Evolutionary conservation across 2,888 invertebrate species (phyloP).

Genomic region (Dynastes tityus): DNA sequence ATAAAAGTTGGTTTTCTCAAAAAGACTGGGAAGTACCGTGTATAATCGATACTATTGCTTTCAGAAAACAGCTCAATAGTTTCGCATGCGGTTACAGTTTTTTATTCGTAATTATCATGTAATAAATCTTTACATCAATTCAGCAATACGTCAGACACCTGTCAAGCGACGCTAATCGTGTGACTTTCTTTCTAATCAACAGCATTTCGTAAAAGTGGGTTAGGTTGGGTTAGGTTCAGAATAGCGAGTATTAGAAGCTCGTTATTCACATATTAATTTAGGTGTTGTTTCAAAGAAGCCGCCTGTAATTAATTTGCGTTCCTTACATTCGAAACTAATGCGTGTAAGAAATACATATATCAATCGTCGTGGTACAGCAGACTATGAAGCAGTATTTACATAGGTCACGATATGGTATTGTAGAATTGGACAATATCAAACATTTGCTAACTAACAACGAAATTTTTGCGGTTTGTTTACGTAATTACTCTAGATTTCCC

Average conservation of each 20-base stretch:
- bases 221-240: conserved; percentile 1
- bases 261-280: conserved; percentile 31
- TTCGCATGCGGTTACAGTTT: too few species aligned
- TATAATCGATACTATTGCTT: too few species aligned
- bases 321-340: background rate
- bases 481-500: background rate
- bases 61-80: too few species aligned
- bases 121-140: background rate
- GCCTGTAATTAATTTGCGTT: conserved; percentile 17
- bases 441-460: conserved; percentile 7
- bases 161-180: background rate
- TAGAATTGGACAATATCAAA: background rate
- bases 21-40: too few species aligned
- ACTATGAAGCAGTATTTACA: background rate
- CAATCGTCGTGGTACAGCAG: background rate
- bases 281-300: conserved; percentile 11
- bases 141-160: background rate
- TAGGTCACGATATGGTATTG: background rate
- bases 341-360: background rate
- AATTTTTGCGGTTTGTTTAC: conserved; percentile 12
- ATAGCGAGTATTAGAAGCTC: background rate
- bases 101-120: background rate
- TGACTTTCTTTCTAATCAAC: conserved; percentile 25
- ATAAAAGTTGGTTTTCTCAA: too few species aligned
- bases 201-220: conserved; percentile 23